Evolutionary conservation across 2,797 vertebrate species (phyloP), one percentile per base, ranked within the genome.

Genomic region (Sciurus vulgaris): DNA sequence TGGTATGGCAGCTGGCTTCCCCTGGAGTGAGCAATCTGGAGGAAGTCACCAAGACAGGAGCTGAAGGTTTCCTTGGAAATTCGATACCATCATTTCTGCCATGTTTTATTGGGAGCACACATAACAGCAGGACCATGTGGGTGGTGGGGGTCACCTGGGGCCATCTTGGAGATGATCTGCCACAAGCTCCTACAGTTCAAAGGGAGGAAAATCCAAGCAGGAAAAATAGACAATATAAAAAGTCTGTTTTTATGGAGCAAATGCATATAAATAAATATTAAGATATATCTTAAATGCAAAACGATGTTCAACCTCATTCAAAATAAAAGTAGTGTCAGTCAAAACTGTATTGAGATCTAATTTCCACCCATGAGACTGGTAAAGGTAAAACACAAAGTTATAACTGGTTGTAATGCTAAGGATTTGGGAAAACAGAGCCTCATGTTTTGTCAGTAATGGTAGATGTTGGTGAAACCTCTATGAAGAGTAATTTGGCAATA

Each of bases 401-500:
- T 70, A 85, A 51, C 20, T 72, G 17, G 82, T 54, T 65, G 33
- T n/a, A 17, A 85, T 92, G 18, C 76, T 94, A 30, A 79, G 14
- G 51, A 82, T 82, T 95, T 94, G 38, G 67, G 44, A 41, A 86
- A 89, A 69, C 12, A 70, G 7, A 20, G 8, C n/a, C 13, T 87
- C 22, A 22, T 63, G 63, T 74, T 94, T 93, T 96, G 26, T 94
- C 30, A 61, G 72, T 24, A 17, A 87, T 35, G 22, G 0, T 17
- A 90, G 44, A 78, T 17, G 24, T 2, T 95, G 38, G 41, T 89
- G 73, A 90, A 96, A 69, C 20, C 38, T 94, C 26, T 88, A 20
- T 54, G 95, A 94, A 95, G 81, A 94, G 20, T 85, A 92, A 92
- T 83, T 96, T 96, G 96, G 87, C 87, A 90, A 61, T 79, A 90